A percentile compares a stretch with the other conserved stretches of the same genome.
These are phyloP conservation scores for Epinotia ramella DNA, from an alignment of 2,888 invertebrate genomes.

Conservation along the genomic window DNA sequence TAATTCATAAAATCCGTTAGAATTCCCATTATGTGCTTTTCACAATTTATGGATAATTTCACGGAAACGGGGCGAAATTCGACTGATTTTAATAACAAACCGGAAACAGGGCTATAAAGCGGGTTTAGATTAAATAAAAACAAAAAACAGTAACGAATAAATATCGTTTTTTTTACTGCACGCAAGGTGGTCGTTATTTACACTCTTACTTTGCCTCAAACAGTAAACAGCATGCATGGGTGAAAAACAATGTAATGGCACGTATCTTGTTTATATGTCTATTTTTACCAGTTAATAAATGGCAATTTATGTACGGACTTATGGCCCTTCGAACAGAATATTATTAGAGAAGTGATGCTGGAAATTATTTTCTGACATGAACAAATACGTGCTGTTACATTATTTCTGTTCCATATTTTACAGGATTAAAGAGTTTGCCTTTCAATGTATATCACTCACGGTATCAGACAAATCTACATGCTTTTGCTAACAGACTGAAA, in stretches of 20 bases:
- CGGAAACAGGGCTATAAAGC: background rate
- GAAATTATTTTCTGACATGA: background rate
- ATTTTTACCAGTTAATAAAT: too few relatives aligned
- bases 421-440: background rate
- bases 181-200: too few relatives aligned
- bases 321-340: background rate
- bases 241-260: too few relatives aligned
- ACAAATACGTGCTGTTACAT: background rate
- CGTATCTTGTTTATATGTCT: too few relatives aligned
- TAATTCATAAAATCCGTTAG: constrained; percentile 4
- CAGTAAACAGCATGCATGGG: too few relatives aligned
- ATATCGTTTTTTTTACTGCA: too few relatives aligned
- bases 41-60: background rate
- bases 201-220: too few relatives aligned
- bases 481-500: background rate
- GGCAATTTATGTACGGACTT: background rate
- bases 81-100: background rate
- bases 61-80: background rate
- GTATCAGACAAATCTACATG: background rate
- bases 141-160: too few relatives aligned
- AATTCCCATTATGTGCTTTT: background rate
- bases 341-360: background rate
- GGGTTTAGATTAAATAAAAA: too few relatives aligned
- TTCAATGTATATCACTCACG: background rate
- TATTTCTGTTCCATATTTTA: background rate